phyloP scores from a whole-genome alignment of 2,888 invertebrate genomes.

The Lithodes maja region DNA sequence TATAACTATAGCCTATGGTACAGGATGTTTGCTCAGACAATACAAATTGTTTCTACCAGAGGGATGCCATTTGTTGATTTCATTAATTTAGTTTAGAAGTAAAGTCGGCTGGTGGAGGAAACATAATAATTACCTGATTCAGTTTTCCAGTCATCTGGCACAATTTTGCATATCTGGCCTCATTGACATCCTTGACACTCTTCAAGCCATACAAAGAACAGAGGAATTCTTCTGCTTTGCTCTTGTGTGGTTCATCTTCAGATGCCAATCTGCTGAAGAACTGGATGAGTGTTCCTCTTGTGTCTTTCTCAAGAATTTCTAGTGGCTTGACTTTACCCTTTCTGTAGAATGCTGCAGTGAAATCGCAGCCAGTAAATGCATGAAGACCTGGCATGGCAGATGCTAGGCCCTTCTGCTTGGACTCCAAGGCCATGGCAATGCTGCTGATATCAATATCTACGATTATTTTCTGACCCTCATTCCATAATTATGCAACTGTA shows the following conservation, averaged over 20 bases:
- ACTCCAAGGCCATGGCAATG: slow-evolving; percentile 6
- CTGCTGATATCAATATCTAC: slow-evolving; percentile 20
- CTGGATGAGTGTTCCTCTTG: not conserved
- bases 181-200: slow-evolving; percentile 19
- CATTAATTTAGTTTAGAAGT: too few relatives aligned
- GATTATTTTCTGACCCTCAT: slow-evolving; percentile 24
- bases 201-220: slow-evolving; percentile 26
- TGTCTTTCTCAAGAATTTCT: slow-evolving; percentile 21
- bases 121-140: not conserved
- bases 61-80: not conserved
- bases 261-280: slow-evolving; percentile 1
- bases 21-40: not conserved
- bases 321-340: slow-evolving; percentile 28
- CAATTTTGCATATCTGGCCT: slow-evolving; percentile 23
- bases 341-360: slow-evolving; percentile 18
- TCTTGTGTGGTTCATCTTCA: too few relatives aligned
- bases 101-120: too few relatives aligned
- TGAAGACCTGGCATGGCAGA: slow-evolving; percentile 14
- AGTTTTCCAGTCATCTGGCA: slow-evolving; percentile 29
- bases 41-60: not conserved
- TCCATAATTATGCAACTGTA: slow-evolving; percentile 20
- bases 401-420: slow-evolving; percentile 4
- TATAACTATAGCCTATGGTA: not conserved
- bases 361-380: slow-evolving; percentile 29
- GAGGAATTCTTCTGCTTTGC: not conserved